These are phyloP conservation scores for Chamaetylas fuelleborni DNA, from an alignment of 2,113 vertebrate species.

Conservation along the genomic window DNA sequence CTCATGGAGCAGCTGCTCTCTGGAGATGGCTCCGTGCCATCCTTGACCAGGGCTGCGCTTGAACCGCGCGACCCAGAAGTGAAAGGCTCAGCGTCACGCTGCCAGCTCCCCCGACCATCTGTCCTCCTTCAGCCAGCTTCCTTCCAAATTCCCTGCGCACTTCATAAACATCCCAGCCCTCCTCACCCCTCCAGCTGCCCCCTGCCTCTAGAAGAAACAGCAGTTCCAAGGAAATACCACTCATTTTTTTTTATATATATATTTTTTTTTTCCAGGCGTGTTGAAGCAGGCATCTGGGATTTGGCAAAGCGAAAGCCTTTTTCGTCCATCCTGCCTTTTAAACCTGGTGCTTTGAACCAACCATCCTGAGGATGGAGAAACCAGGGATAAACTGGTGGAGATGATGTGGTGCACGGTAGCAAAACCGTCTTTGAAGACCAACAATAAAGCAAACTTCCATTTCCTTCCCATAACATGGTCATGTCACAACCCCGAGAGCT, in stretches of 20 bases:
- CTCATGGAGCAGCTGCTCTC: background rate
- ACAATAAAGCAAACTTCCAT: constrained; percentile 58
- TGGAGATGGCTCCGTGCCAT: constrained; percentile 31
- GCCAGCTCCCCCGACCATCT: constrained; percentile 49
- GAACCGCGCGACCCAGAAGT: constrained; percentile 37
- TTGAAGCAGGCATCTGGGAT: background rate
- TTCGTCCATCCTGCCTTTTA: background rate
- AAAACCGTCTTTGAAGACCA: constrained; percentile 23
- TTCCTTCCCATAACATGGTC: constrained; percentile 51
- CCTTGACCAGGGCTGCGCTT: constrained; percentile 33
- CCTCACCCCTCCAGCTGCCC: constrained; percentile 56
- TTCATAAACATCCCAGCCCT: constrained; percentile 61
- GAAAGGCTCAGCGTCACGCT: constrained; percentile 9
- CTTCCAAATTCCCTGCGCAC: constrained; percentile 42
- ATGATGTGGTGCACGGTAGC: background rate
- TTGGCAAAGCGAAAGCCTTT: background rate
- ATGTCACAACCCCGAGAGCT: constrained; percentile 49
- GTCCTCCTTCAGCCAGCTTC: constrained; percentile 56
- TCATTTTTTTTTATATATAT: background rate
- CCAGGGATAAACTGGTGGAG: background rate
- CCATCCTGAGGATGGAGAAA: background rate
- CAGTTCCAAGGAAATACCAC: constrained; percentile 39
- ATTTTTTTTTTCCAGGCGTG: background rate
- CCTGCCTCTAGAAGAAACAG: constrained; percentile 41
- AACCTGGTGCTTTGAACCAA: background rate